Percentiles rank a stretch among this genome's conserved stretches.
These are phyloP conservation scores for Mobula birostris DNA, from an alignment of 2,113 vertebrate species.

Conservation along the genomic window DNA sequence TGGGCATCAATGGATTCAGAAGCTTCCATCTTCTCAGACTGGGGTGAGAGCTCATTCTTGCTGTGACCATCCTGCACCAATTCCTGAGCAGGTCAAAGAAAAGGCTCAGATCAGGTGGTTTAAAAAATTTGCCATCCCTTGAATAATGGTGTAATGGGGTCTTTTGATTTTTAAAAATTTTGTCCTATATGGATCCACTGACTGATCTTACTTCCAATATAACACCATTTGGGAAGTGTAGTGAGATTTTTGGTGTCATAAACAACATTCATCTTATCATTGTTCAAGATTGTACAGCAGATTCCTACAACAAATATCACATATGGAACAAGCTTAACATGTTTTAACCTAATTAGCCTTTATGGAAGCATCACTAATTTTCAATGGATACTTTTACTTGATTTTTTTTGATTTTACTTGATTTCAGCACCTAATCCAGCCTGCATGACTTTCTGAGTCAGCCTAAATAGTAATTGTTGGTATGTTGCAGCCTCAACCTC, in stretches of 20 bases:
- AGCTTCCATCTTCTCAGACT: conserved; percentile 49
- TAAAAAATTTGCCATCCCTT: neutral
- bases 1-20: conserved; percentile 45
- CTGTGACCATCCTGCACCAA: conserved; percentile 48
- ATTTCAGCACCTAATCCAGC: neutral
- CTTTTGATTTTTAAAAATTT: no score
- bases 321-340: neutral
- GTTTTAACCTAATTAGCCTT: neutral
- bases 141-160: no score
- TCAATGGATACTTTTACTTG: neutral
- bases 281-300: neutral
- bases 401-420: neutral
- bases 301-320: neutral
- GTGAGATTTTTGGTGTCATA: neutral
- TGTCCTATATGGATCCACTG: neutral
- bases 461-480: neutral
- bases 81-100: conserved; percentile 47
- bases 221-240: neutral
- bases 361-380: no score
- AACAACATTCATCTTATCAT: neutral
- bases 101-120: neutral
- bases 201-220: neutral
- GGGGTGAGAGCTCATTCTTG: conserved; percentile 30
- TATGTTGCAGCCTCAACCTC: no score
- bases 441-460: neutral